phyloP scores from a whole-genome alignment of 1,140 invertebrate genomes.

The Campoletis sonorensis region DNA sequence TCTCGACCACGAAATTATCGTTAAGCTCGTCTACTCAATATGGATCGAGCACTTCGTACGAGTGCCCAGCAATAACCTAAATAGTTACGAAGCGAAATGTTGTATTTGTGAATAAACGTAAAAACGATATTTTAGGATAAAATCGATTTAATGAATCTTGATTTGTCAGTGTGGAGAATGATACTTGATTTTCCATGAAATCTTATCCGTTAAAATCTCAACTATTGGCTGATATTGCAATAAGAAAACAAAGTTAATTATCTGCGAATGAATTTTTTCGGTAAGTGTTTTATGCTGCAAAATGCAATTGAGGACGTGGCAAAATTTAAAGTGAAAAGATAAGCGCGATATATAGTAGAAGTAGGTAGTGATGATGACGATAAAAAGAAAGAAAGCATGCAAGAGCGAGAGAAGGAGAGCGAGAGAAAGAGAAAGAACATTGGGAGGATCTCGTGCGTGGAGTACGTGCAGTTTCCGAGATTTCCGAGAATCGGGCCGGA shows the following conservation, averaged over 20 bases:
- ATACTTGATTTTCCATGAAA: too few species aligned
- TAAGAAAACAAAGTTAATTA: neutral
- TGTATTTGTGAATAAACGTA: too few species aligned
- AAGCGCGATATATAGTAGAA: slow-evolving; percentile 18
- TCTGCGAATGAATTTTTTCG: neutral
- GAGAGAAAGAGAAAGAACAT: slow-evolving; percentile 36
- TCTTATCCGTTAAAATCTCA: too few species aligned
- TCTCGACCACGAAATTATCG: neutral
- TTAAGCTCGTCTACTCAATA: neutral
- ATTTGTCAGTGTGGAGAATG: too few species aligned
- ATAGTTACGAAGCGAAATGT: too few species aligned
- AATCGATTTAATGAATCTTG: too few species aligned
- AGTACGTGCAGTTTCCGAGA: slow-evolving; percentile 69
- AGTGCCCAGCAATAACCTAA: too few species aligned
- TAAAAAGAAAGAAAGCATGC: slow-evolving; percentile 42
- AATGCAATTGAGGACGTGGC: slow-evolving; percentile 21
- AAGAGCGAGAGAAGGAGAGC: slow-evolving; percentile 12
- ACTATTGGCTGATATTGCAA: too few species aligned
- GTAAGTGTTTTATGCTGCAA: neutral
- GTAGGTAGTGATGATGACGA: slow-evolving; percentile 42
- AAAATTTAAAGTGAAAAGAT: slow-evolving; percentile 24
- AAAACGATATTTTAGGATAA: too few species aligned
- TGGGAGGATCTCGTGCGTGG: slow-evolving; percentile 68
- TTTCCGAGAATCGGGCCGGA: slow-evolving; percentile 75
- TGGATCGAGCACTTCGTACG: neutral